Evolutionary conservation across 1,140 invertebrate genomes (phyloP).

Genomic region (Cotesia vestalis): DNA sequence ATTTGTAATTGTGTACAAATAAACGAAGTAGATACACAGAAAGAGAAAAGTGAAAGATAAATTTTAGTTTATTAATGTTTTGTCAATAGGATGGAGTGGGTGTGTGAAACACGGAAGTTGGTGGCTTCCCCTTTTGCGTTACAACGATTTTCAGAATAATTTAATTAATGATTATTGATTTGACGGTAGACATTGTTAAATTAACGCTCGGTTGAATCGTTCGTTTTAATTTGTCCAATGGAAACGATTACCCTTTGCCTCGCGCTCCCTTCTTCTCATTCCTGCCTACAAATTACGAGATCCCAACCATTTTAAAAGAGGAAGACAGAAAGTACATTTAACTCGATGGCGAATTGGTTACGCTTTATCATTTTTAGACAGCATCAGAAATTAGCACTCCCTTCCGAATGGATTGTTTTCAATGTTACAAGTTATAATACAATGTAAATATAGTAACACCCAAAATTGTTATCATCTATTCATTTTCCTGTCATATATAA

Average conservation of each 20-base stretch:
- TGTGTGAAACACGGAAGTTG: slow-evolving; percentile 6
- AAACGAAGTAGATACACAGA: too few relatives aligned
- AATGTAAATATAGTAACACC: slow-evolving; percentile 11
- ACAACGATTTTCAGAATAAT: slow-evolving; percentile 33
- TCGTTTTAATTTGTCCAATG: slow-evolving; percentile 52
- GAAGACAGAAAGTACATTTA: background rate
- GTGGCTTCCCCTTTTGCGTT: slow-evolving; percentile 22
- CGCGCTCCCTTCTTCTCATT: too few relatives aligned
- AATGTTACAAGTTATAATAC: slow-evolving; percentile 25
- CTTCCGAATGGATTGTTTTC: slow-evolving; percentile 40
- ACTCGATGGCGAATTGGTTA: slow-evolving; percentile 24
- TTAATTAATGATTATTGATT: slow-evolving; percentile 47
- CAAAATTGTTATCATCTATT: background rate
- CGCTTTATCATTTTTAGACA: slow-evolving; percentile 41
- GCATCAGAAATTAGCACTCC: slow-evolving; percentile 37
- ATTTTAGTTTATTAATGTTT: slow-evolving; percentile 25
- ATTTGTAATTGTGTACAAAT: too few relatives aligned
- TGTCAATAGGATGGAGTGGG: background rate
- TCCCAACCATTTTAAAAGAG: slow-evolving; percentile 9
- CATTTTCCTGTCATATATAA: background rate
- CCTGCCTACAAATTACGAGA: slow-evolving; percentile 37
- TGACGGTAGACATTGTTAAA: slow-evolving; percentile 44
- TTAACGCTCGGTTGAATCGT: slow-evolving; percentile 46
- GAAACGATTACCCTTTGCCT: slow-evolving; percentile 40
- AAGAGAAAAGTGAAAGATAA: background rate